Percentiles rank a stretch among this genome's conserved stretches.
Evolutionary conservation across 2,113 vertebrate genomes (phyloP).

Genomic region (Nannobrachium achirus): DNA sequence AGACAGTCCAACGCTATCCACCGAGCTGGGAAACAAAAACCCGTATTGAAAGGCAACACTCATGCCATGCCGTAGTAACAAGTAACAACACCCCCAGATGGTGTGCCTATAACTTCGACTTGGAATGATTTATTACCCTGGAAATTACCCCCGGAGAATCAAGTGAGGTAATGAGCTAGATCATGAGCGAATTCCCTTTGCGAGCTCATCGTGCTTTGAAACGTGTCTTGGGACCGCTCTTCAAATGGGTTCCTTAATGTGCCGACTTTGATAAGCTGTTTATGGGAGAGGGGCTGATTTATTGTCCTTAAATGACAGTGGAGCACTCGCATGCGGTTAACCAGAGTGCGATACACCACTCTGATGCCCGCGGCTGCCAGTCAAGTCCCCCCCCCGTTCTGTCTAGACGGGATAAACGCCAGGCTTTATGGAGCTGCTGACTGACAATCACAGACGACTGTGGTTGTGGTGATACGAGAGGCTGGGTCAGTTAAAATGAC

Average conservation of each 20-base stretch:
- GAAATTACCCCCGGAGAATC: constrained; percentile 40
- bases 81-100: constrained; percentile 19
- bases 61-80: background rate
- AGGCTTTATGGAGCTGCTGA: constrained; percentile 54
- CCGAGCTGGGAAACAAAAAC: constrained; percentile 18
- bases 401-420: constrained; percentile 75
- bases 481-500: constrained; percentile 51
- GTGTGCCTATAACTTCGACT: constrained; percentile 13
- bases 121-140: constrained; percentile 35
- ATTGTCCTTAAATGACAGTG: constrained; percentile 64
- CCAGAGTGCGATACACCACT: constrained; percentile 45
- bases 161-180: constrained; percentile 41
- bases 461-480: constrained; percentile 42
- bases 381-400: constrained; percentile 39
- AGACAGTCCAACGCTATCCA: constrained; percentile 10
- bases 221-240: constrained; percentile 31
- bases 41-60: background rate
- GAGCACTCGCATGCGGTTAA: constrained; percentile 66
- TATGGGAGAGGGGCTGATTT: constrained; percentile 64
- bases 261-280: constrained; percentile 42
- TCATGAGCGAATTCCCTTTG: constrained; percentile 39
- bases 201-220: constrained; percentile 34
- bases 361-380: constrained; percentile 58
- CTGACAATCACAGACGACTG: constrained; percentile 56
- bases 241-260: constrained; percentile 44